Evolutionary conservation across 2,888 invertebrate species (phyloP).

Genomic region (Beris morrisii): DNA sequence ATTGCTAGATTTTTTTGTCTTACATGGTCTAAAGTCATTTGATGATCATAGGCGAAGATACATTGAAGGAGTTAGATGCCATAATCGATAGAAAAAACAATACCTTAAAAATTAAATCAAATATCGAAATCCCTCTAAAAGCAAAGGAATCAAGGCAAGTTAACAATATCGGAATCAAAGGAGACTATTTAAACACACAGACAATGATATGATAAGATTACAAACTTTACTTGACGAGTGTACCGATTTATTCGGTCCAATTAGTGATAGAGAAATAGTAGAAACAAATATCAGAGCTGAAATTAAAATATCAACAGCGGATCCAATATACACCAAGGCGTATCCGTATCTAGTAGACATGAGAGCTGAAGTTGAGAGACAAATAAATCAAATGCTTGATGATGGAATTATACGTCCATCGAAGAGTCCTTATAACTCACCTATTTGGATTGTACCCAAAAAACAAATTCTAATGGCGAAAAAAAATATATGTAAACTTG

Average conservation of each 20-base stretch:
- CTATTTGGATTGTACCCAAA: slow-evolving; percentile 40
- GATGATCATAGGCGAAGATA: slow-evolving; percentile 9
- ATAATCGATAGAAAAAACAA: too few species aligned
- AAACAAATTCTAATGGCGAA: slow-evolving; percentile 26
- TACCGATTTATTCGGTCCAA: slow-evolving; percentile 30
- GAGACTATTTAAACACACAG: not conserved
- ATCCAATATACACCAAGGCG: slow-evolving; percentile 46
- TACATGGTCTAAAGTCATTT: not conserved
- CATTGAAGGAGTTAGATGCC: too few species aligned
- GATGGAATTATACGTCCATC: slow-evolving; percentile 45
- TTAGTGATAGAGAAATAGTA: slow-evolving; percentile 26
- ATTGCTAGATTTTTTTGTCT: not conserved
- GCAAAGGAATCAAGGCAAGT: slow-evolving; percentile 1
- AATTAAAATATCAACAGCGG: slow-evolving; percentile 41
- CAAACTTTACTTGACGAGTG: not conserved
- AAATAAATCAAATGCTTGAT: slow-evolving; percentile 46
- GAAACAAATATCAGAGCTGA: too few species aligned
- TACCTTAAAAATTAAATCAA: not conserved
- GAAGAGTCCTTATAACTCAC: slow-evolving; percentile 44
- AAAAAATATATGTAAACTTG: slow-evolving; percentile 32
- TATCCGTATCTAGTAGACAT: slow-evolving; percentile 46
- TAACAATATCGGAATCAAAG: not conserved
- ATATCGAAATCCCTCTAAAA: slow-evolving; percentile 13
- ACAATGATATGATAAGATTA: not conserved
- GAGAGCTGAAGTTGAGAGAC: slow-evolving; percentile 46